These are phyloP conservation scores for Pyralis farinalis DNA, from an alignment of 2,888 invertebrate species.

Conservation along the genomic window DNA sequence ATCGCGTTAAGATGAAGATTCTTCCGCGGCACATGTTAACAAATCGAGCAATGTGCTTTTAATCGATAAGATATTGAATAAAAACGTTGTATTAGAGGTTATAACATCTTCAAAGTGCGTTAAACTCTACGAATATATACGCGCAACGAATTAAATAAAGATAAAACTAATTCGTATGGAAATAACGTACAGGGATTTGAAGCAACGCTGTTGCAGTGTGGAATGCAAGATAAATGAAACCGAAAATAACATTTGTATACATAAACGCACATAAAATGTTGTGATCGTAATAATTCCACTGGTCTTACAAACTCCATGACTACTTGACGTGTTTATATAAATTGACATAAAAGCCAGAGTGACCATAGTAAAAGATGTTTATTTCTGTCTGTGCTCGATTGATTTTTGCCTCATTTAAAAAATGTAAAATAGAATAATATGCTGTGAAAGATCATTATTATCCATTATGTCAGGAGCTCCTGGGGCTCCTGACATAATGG, in stretches of 20 bases:
- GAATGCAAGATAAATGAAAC: constrained; percentile 11
- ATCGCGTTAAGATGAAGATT: no score
- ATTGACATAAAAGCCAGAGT: no score
- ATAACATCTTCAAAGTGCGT: neutral
- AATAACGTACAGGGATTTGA: neutral
- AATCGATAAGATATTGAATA: neutral
- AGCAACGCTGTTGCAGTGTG: constrained; percentile 22
- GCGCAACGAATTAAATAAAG: constrained; percentile 14
- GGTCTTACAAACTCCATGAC: neutral
- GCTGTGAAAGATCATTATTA: no score
- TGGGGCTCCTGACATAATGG: no score
- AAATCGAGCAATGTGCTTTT: neutral
- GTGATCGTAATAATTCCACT: constrained; percentile 8
- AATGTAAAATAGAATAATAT: no score
- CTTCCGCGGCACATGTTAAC: no score
- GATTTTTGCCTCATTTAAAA: no score
- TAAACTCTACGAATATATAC: constrained; percentile 11
- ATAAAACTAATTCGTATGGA: neutral
- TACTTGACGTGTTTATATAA: neutral
- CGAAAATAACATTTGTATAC: constrained; percentile 13
- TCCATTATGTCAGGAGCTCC: no score
- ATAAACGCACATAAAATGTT: constrained; percentile 7
- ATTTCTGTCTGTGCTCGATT: no score
- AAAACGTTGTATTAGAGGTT: neutral
- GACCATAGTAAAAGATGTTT: no score